Conservation (phyloP, 2,113 vertebrate genomes). For the Eulemur macaco region DNA sequence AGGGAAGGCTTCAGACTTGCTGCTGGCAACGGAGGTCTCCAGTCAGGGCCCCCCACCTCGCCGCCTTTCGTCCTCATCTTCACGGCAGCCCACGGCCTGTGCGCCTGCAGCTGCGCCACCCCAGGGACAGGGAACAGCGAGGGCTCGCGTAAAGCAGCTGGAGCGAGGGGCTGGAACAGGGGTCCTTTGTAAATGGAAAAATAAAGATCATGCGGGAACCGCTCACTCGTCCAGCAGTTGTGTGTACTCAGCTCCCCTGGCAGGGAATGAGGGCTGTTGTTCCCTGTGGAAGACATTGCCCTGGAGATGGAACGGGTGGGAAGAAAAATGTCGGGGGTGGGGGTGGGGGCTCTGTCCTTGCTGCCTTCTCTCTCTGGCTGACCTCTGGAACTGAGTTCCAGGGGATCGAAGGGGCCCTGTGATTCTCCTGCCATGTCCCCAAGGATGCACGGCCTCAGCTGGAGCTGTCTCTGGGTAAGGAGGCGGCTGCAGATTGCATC, state of each 20-base stretch:
- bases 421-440: not conserved
- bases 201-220: not conserved
- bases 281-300: not conserved
- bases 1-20: not conserved
- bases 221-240: not conserved
- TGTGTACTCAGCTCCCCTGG: not conserved
- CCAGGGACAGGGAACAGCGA: not conserved
- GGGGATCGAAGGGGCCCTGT: not conserved
- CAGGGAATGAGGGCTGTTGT: not conserved
- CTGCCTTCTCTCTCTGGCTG: not conserved
- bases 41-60: not conserved
- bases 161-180: not conserved
- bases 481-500: not conserved
- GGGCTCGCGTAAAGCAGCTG: fast-evolving
- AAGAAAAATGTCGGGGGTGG: no score
- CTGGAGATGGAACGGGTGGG: not conserved
- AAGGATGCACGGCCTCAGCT: fast-evolving
- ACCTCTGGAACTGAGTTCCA: not conserved
- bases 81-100: not conserved
- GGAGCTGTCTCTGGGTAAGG: not conserved
- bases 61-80: not conserved
- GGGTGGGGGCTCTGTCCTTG: not conserved
- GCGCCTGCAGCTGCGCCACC: not conserved
- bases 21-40: not conserved
- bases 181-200: not conserved